Base-by-base conservation (phyloP, 2,888 invertebrate species). In the Venustoraphidia nigricollis region DNA sequence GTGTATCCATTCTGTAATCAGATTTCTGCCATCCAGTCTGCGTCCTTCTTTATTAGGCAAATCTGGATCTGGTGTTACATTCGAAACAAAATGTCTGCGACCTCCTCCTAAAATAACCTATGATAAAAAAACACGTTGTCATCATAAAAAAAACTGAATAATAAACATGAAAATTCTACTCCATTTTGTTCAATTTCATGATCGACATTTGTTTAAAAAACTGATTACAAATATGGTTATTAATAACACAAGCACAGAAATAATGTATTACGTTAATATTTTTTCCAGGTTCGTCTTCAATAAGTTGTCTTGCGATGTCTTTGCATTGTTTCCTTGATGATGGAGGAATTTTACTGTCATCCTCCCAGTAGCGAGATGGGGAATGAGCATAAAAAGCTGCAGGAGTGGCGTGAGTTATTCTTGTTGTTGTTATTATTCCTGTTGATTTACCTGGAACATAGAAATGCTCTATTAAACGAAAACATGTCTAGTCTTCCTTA, bases 361-460 rank as follows among this genome's bases (percentile, higher is more conserved):
- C 62, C 53, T 65, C 67, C 66, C 66, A 68, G 48, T 66, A 59
- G 13, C 67, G 54, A 44, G 48, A 50, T 1, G 51, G 42, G 37
- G 51, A 42, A 46, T 53, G 51, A 10, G 50, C 49, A 34, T 53
- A 53, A 8, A 74, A 64, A 2, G 75, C 71, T 0, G 76, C 76
- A 0, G 79, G 79, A 6, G 79, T 79, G 2, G 79, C 80, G 54
- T 81, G 79, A 2, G 79, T 79, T 17, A 81, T 68, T 34, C 80
- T 66, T 3, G 79, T 78, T 0, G 76, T 80, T 2, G 81, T 82
- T 10, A 81, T 80, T 44, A 82, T 70, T 9, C 80, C 77, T 67
- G 53, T 39, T 46, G 51, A 38, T 41, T 45, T 48, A 27, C 51
- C 51, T 51, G 11, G 34, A 14, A 9, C 38, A 39, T 36, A 10